Conservation (phyloP, 2,113 vertebrate genomes). For the Pseudolaguvia tuberculata region DNA sequence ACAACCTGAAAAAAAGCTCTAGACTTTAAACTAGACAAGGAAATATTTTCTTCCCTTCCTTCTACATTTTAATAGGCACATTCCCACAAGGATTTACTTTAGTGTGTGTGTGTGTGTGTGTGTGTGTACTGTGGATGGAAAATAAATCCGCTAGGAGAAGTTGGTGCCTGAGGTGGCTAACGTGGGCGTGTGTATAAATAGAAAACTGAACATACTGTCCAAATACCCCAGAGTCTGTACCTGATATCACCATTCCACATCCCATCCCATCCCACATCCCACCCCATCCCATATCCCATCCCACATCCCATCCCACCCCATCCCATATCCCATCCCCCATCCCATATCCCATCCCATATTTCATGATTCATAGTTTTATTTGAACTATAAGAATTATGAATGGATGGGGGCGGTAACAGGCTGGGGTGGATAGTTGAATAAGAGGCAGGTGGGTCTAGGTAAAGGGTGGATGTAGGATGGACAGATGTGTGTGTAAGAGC, state of each 20-base stretch:
- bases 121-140: neutral
- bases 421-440: neutral
- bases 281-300: too few species aligned
- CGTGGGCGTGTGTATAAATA: neutral
- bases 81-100: neutral
- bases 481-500: neutral
- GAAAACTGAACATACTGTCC: constrained; percentile 12
- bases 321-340: too few species aligned
- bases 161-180: neutral
- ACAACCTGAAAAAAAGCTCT: neutral
- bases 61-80: neutral
- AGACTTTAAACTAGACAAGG: neutral
- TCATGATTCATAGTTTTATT: too few species aligned
- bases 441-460: neutral
- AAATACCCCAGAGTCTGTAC: neutral
- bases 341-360: too few species aligned
- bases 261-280: too few species aligned
- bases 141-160: neutral
- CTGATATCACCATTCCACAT: neutral
- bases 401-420: too few species aligned
- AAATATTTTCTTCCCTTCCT: neutral
- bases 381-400: too few species aligned
- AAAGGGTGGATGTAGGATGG: neutral
- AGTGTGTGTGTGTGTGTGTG: neutral
- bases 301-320: too few species aligned